Percentiles rank a stretch among this genome's conserved stretches.
These are phyloP conservation scores for Forbesichthys papilliferus DNA, from an alignment of 2,113 vertebrate species.

Conservation along the genomic window DNA sequence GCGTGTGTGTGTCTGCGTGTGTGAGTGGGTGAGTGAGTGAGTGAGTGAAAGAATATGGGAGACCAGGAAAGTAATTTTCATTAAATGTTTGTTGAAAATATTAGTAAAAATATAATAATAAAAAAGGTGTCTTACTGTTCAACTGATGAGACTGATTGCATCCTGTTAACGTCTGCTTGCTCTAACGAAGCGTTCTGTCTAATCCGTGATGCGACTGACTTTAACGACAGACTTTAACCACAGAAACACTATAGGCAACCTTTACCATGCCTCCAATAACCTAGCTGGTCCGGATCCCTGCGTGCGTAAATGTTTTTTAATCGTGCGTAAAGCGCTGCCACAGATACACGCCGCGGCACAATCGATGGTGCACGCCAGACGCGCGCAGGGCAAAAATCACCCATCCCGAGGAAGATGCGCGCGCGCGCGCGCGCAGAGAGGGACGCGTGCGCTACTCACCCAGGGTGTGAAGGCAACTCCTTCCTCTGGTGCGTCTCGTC, in stretches of 20 bases:
- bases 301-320: too few species aligned
- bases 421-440: not conserved
- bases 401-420: slow-evolving; percentile 6
- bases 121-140: too few species aligned
- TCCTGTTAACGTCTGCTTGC: too few species aligned
- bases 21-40: not conserved
- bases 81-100: not conserved
- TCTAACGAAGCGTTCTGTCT: too few species aligned
- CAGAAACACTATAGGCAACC: too few species aligned
- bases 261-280: too few species aligned
- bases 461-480: slow-evolving; percentile 69
- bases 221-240: too few species aligned
- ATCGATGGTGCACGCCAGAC: not conserved
- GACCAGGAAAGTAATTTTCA: too few species aligned
- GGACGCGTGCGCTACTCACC: slow-evolving; percentile 58
- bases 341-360: not conserved
- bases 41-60: not conserved
- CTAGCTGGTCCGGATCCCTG: too few species aligned
- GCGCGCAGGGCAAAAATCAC: not conserved
- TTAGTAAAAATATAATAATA: not conserved
- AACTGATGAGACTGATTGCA: too few species aligned
- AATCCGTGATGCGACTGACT: too few species aligned
- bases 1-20: not conserved
- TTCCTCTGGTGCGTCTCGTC: slow-evolving; percentile 47
- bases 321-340: too few species aligned